Base-by-base conservation (phyloP, 37 sponge, comb jelly and placozoan species). In the Haliclona indistincta region DNA sequence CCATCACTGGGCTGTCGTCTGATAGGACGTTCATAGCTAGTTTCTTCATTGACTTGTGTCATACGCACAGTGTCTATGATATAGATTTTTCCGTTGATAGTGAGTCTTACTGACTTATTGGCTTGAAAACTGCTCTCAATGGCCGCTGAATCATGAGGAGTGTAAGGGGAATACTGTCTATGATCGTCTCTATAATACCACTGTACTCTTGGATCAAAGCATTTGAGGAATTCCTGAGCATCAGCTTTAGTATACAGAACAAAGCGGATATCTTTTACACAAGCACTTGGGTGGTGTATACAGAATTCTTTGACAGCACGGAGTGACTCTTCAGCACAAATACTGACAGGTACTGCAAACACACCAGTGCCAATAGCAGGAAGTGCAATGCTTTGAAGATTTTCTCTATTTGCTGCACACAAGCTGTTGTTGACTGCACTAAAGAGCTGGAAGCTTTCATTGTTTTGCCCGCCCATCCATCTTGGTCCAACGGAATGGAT, bases 401-500 rank as follows among this genome's bases (percentile, higher is more conserved):
- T 30, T 38, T 84, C 66, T 3, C 43, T 76, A 6, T 44, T 41
- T 23, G 89, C 89, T 38, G n/a, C 39, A 2, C 53, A 20, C 0
- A 89, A 39, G 38, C 62, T 44, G 15, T 67, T 72, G 13, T 43
- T 54, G 25, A 86, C 38, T 20, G 87, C 64, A 47, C 51, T 37
- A 30, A 85, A 70, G n/a, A 86, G 62, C 3, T 49, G 13, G 20
- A 37, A 41, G n/a, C 74, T 75, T 56, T 84, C 85, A 47, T 44
- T 45, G 3, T 56, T 11, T 3, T 13, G 25, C 11, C 81, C 84
- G 6, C 87, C 90, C 17, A 3, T 67, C 91, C 91, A 94, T 2
- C 63, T 74, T 38, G 95, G 90, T 17, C 78, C 79, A 36, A 90
- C 91, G 47, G 88, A 84, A 86, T 94, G 95, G 43, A 94, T 82